These are phyloP conservation scores for Branchellion lobata DNA, from an alignment of 2,888 invertebrate species.

Conservation along the genomic window DNA sequence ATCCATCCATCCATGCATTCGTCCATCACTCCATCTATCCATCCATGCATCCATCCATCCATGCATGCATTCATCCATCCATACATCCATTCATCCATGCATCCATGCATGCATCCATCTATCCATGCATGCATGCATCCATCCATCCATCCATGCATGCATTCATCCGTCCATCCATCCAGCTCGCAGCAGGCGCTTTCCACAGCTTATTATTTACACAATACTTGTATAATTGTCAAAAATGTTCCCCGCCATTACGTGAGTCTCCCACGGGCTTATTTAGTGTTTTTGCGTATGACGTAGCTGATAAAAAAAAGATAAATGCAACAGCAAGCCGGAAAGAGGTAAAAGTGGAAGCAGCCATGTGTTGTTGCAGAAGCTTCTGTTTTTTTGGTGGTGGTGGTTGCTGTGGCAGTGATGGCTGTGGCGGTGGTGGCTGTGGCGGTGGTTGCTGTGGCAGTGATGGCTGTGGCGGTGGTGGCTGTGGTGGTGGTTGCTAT, in stretches of 20 bases:
- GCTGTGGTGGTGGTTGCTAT: no score
- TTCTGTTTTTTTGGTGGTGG: no score
- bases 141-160: no score
- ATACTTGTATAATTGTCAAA: not conserved
- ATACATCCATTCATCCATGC: not conserved
- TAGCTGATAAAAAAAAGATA: not conserved
- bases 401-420: no score
- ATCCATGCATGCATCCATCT: not conserved
- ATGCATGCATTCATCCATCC: constrained; percentile 4
- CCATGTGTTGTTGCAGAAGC: no score
- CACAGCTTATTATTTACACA: not conserved
- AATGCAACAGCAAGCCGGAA: not conserved
- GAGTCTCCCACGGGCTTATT: constrained; percentile 13
- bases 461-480: no score
- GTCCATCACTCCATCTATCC: not conserved
- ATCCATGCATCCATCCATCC: not conserved
- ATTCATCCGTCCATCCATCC: no score
- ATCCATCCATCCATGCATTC: constrained; percentile 20
- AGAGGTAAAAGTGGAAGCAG: not conserved
- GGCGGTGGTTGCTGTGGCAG: no score
- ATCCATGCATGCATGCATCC: no score
- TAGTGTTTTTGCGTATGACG: constrained; percentile 35
- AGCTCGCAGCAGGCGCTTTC: no score
- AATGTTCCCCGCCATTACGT: not conserved
- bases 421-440: no score